These are phyloP conservation scores for Macrobrachium rosenbergii DNA, from an alignment of 1,140 invertebrate genomes.

Conservation along the genomic window DNA sequence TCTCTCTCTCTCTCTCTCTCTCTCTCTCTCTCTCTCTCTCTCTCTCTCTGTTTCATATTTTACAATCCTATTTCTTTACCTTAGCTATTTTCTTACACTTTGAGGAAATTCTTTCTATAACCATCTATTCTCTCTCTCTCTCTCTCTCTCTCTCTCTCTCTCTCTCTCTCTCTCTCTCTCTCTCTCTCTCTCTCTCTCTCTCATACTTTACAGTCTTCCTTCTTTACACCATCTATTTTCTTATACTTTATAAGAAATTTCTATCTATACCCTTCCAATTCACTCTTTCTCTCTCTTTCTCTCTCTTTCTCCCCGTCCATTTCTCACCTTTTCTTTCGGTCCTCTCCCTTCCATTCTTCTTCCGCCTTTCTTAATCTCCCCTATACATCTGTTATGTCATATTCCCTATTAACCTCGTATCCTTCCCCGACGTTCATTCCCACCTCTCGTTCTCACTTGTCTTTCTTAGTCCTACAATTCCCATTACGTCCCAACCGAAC, in stretches of 20 bases:
- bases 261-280: not conserved
- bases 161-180: constrained; percentile 19
- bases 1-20: no score
- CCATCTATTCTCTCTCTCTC: constrained; percentile 5
- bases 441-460: no score
- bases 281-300: not conserved
- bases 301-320: not conserved
- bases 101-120: not conserved
- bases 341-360: not conserved
- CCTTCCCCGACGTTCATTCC: no score
- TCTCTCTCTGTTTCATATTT: not conserved
- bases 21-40: constrained; percentile 13
- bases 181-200: constrained; percentile 4
- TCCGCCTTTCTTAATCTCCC: no score
- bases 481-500: no score
- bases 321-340: not conserved
- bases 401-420: no score
- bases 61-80: not conserved
- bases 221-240: not conserved
- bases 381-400: no score
- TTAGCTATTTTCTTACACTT: not conserved
- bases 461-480: no score
- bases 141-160: not conserved
- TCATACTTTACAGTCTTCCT: not conserved
- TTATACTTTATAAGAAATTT: not conserved